Base-by-base conservation (phyloP, 2,888 invertebrate genomes). In the Enchytraeus crypticus region DNA sequence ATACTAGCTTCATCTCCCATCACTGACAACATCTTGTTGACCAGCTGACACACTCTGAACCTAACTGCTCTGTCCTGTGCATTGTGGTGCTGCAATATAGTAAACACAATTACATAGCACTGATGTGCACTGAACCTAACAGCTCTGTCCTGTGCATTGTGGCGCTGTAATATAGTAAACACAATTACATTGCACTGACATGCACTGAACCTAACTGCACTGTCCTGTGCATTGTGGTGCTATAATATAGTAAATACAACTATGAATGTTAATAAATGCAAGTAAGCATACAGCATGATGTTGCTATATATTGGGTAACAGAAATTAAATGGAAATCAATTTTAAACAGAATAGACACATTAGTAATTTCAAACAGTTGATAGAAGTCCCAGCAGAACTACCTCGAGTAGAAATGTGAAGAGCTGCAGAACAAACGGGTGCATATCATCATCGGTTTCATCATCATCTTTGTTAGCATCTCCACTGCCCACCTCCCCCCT, bases 51-150 rank as follows among this genome's bases (percentile, higher is more conserved):
- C 0, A 87, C 83, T 53, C 89, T 83, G 77, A 85, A 88, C 30
- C 91, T 82, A 23, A 89, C 82, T 29, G 78, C 82, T 67, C 76
- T 81, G 45, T 82, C 81, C 27, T 79, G 81, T 18, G 83, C 83
- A 67, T 69, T 69, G 65, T 78, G 74, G 46, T 69, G 66, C 78
- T 78, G 66, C 2, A 49, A 51, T n/a, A 5, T 23, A n/a, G 8
- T 27, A 53, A 30, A 33, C 33, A 4, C 33, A 38, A 55, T 26
- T 30, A 23, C n/a, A n/a, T n/a, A n/a, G n/a, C n/a, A n/a, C 75
- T 88, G 87, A 73, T 90, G 91, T 0, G 87, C 83, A 51, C 89
- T 83, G 77, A 85, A 88, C 30, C 91, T 82, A 23, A 89, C 82
- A 30, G 78, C 82, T 67, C 76, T 81, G 45, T 82, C 81, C 27